Base-by-base conservation (phyloP, 2,888 invertebrate genomes). In the Mimachlamys varia region DNA sequence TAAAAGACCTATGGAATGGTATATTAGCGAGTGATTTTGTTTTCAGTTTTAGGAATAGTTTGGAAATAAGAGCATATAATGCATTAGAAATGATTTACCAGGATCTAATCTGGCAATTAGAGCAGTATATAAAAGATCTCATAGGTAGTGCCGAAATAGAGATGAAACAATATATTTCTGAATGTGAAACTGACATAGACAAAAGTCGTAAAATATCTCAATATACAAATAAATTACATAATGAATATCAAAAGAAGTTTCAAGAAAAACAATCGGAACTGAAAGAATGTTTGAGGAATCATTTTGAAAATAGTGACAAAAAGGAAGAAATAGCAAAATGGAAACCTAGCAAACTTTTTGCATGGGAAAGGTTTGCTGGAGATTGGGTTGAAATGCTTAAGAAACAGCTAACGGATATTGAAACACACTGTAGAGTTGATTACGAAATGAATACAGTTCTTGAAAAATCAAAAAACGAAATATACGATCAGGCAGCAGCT, bases 61-160 rank as follows among this genome's bases (percentile, higher is more conserved):
- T 92, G 4, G 92, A 92, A 90, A 53, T 91, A 0, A 91, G 89
- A 89, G 92, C 91, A n/a, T 89, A 87, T 22, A 87, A 19, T 19
- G 22, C 3, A 27, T n/a, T 91, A 0, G 89, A 91, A 44, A 27
- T 10, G 1, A 55, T 55, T 33, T 88, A 49, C 38, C 87, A 87
- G 19, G 0, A 44, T 19, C 12, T 90, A 2, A 37, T n/a, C n/a
- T 88, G 53, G 58, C 15, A 62, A 15, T 3, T 88, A 2, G 87
- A 91, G 76, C 50, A 27, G 33, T 37, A 44, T 88, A 19, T 5
- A 22, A 22, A 37, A 37, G 38, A 90, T 4, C 76, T 76, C 2
- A 10, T 19, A 7, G n/a, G 3, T 2, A n/a, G 22, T 58, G 58
- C 58, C 19, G 76, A 76, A 7, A 27, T 12, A 27, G 22, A 76